A percentile compares a stretch with the other conserved stretches of the same genome.
Evolutionary conservation across 2,113 vertebrate genomes (phyloP).

Genomic region (Numenius arquata): DNA sequence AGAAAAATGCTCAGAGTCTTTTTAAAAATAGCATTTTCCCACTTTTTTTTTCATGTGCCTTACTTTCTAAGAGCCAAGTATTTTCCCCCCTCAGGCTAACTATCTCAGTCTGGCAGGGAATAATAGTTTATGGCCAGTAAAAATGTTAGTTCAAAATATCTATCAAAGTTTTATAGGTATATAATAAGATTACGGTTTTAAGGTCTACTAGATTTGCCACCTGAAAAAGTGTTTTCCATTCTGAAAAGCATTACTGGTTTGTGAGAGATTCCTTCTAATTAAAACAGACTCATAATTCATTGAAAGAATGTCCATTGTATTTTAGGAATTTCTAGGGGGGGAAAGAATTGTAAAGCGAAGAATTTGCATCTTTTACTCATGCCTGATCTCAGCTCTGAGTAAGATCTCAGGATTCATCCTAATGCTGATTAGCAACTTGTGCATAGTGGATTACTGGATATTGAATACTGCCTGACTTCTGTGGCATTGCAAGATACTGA

Average conservation of each 20-base stretch:
- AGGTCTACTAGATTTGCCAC: not conserved
- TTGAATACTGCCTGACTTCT: not conserved
- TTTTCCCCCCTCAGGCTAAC: not conserved
- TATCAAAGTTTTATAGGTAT: not conserved
- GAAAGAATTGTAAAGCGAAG: not conserved
- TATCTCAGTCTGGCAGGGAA: not conserved
- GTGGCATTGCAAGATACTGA: not conserved
- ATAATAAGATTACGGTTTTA: not conserved
- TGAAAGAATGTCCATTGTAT: not conserved
- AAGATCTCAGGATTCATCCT: not conserved
- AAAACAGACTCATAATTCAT: not conserved
- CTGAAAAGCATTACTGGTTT: not conserved
- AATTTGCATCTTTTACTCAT: not conserved
- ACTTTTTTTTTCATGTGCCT: not conserved
- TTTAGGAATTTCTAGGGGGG: not conserved
- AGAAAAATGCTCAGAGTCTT: not conserved
- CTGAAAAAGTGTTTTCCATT: not conserved
- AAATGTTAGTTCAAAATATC: not conserved
- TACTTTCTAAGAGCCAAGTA: not conserved
- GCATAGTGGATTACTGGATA: not conserved
- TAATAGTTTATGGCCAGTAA: not conserved
- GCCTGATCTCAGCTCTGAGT: not conserved
- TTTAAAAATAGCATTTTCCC: constrained; percentile 34
- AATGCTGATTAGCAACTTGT: not conserved
- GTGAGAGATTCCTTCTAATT: not conserved